phyloP scores from a whole-genome alignment of 1,140 invertebrate genomes.

The Aphaenogaster rudis region DNA sequence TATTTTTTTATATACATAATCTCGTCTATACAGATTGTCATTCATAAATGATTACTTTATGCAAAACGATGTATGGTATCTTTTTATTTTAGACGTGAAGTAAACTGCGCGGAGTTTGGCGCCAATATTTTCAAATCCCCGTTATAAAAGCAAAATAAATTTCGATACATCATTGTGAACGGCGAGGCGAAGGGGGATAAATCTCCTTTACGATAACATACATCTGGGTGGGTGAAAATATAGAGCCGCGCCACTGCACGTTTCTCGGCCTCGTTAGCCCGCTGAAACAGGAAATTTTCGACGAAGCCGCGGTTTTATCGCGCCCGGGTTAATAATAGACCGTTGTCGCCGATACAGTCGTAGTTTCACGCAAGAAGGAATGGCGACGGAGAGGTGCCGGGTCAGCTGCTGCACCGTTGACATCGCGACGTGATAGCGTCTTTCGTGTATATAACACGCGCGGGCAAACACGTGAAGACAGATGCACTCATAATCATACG shows the following conservation, averaged over 20 bases:
- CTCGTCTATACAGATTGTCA: not conserved
- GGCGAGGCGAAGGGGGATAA: slow-evolving; percentile 10
- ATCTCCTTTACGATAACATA: slow-evolving; percentile 39
- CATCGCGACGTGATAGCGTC: slow-evolving; percentile 57
- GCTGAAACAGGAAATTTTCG: slow-evolving; percentile 46
- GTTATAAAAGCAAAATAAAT: slow-evolving; percentile 41
- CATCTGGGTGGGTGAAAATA: slow-evolving; percentile 25
- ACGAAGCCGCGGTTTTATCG: slow-evolving; percentile 45
- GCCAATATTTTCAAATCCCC: not conserved
- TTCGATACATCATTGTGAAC: slow-evolving; percentile 3
- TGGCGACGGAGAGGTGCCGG: not conserved
- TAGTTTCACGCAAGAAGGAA: slow-evolving; percentile 39
- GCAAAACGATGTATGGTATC: not conserved
- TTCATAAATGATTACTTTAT: not conserved
- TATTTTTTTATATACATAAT: not conserved
- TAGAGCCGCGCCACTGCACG: not conserved
- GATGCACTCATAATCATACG: slow-evolving; percentile 59
- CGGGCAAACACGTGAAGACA: slow-evolving; percentile 57
- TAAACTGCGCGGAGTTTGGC: not conserved
- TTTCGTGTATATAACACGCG: not conserved
- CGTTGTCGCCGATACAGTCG: slow-evolving; percentile 35
- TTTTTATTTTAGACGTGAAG: not conserved
- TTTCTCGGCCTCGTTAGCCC: slow-evolving; percentile 36
- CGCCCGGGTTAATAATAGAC: slow-evolving; percentile 64
- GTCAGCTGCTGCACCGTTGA: slow-evolving; percentile 47